Conservation (phyloP, 1,140 invertebrate species). For the Mya arenaria region DNA sequence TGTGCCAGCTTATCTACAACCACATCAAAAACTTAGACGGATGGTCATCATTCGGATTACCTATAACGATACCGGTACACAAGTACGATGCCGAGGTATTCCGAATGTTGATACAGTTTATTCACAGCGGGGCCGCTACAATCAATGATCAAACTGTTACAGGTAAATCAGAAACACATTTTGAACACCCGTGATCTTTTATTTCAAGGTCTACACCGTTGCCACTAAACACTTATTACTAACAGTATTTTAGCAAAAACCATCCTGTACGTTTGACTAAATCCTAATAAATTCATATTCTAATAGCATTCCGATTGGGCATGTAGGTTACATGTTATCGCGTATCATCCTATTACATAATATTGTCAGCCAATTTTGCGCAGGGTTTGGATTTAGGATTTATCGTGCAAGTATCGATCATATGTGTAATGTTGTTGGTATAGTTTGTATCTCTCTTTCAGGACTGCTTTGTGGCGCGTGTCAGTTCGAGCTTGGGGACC, state of each 20-base stretch:
- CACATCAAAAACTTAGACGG: constrained; percentile 5
- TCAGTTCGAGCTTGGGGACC: constrained; percentile 35
- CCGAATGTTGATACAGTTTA: constrained; percentile 45
- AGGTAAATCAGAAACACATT: constrained; percentile 2
- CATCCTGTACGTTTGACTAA: not conserved
- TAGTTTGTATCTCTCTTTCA: not conserved
- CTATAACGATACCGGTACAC: constrained; percentile 31
- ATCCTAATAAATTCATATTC: not conserved
- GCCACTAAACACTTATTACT: not conserved
- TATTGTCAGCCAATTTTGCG: not conserved
- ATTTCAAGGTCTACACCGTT: not conserved
- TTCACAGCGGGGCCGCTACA: constrained; percentile 47
- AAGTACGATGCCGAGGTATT: constrained; percentile 54
- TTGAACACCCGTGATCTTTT: not conserved
- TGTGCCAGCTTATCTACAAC: constrained; percentile 44
- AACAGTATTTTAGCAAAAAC: not conserved
- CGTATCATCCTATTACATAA: not conserved
- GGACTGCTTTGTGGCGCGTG: constrained; percentile 36
- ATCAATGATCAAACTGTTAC: constrained; percentile 29
- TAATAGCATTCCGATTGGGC: not conserved
- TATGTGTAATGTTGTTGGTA: not conserved
- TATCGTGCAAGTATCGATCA: not conserved
- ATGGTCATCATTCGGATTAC: not conserved
- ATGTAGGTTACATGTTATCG: not conserved
- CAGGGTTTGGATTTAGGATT: not conserved